Conservation (phyloP, 2,888 invertebrate species). For the Notocelia uddmanniana region DNA sequence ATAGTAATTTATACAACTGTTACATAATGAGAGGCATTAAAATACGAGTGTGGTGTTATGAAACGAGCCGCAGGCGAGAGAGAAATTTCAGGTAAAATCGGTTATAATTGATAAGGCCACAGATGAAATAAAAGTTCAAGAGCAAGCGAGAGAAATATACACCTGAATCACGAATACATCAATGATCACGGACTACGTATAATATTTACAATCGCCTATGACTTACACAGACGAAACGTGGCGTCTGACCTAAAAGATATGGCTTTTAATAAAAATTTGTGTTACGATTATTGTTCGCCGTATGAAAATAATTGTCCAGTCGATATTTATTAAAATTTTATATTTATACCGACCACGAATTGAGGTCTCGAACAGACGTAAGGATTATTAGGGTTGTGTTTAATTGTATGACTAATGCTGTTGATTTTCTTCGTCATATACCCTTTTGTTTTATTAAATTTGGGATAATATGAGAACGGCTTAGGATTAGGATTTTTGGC, state of each 20-base stretch:
- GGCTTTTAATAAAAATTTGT: constrained; percentile 48
- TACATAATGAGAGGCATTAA: too few relatives aligned
- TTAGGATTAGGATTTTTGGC: neutral
- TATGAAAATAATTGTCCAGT: constrained; percentile 45
- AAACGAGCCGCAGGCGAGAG: too few relatives aligned
- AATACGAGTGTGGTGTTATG: too few relatives aligned
- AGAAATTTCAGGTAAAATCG: too few relatives aligned
- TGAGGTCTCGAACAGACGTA: constrained; percentile 29
- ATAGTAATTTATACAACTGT: too few relatives aligned
- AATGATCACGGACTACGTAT: neutral
- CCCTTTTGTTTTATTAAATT: constrained; percentile 27
- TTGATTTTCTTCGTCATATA: constrained; percentile 33
- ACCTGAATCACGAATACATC: too few relatives aligned
- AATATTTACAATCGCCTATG: neutral
- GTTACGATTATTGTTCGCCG: constrained; percentile 46
- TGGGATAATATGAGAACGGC: neutral
- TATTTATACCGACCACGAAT: constrained; percentile 32
- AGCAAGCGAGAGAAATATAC: too few relatives aligned
- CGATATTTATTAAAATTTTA: constrained; percentile 44
- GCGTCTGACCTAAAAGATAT: constrained; percentile 45
- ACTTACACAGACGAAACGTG: constrained; percentile 31
- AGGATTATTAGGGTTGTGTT: constrained; percentile 37
- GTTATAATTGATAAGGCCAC: too few relatives aligned
- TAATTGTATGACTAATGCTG: constrained; percentile 32
- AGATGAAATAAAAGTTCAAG: too few relatives aligned